A percentile compares a stretch with the other conserved stretches of the same genome.
Conservation (phyloP, 35 echinoderm and acorn worm species). For the Apostichopus californicus region DNA sequence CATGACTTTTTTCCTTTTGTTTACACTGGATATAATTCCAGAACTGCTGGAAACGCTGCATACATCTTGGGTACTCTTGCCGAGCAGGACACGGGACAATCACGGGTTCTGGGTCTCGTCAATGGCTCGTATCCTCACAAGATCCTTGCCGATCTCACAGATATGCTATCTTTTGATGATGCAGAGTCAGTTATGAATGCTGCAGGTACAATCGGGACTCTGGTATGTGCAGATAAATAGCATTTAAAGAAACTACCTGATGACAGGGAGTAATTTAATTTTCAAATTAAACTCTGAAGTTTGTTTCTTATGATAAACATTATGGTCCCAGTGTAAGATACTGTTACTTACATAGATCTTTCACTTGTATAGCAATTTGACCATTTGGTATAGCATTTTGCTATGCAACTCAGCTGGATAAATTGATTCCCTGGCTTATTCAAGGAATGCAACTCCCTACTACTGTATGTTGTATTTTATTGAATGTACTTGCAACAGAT, state of each 20-base stretch:
- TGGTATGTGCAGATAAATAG: slow-evolving; percentile 61
- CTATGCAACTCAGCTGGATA: too few relatives aligned
- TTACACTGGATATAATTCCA: slow-evolving; percentile 23
- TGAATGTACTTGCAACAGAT: too few relatives aligned
- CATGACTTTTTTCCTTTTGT: not conserved
- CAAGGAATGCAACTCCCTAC: not conserved
- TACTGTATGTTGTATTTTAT: too few relatives aligned
- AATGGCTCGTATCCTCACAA: slow-evolving; percentile 72
- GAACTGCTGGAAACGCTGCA: slow-evolving; percentile 95
- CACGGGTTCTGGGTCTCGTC: slow-evolving; percentile 73
- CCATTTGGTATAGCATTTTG: too few relatives aligned
- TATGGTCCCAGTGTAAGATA: too few relatives aligned
- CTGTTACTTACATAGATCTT: too few relatives aligned
- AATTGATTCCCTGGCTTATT: too few relatives aligned
- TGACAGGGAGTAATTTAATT: too few relatives aligned
- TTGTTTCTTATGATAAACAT: too few relatives aligned
- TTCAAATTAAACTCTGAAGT: too few relatives aligned
- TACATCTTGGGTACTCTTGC: slow-evolving; percentile 97
- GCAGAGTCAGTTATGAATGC: slow-evolving; percentile 99
- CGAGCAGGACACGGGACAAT: slow-evolving; percentile 80
- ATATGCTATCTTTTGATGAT: slow-evolving; percentile 88
- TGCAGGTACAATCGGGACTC: slow-evolving; percentile 92
- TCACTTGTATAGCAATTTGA: too few relatives aligned
- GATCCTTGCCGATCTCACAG: slow-evolving; percentile 81
- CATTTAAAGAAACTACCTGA: too few relatives aligned